Base-by-base conservation (phyloP, 2,113 vertebrate genomes). In the Rallus limicola region DNA sequence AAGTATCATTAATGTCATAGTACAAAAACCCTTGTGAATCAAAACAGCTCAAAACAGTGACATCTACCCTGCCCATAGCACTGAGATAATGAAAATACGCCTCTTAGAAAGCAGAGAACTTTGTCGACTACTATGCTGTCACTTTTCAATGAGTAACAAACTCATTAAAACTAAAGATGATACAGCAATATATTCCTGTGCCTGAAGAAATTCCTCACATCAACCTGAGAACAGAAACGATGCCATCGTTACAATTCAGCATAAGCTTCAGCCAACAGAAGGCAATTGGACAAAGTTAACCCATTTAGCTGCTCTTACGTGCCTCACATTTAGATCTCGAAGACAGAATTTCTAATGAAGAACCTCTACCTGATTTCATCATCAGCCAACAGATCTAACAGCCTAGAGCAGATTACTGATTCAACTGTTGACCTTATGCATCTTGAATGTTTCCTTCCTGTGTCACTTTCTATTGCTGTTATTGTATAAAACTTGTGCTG, bases 1-100 rank as follows among this genome's bases (percentile, higher is more conserved):
- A 90, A 94, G 42, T 76, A 85, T 87, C 65, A 69, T 91, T 94
- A 95, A 91, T 85, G 53, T 72, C 75, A 94, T 6, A 53, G 19
- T 58, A 83, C 60, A 86, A 92, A 92, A 36, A 1, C 9, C 21
- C n/a, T 78, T 81, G 40, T 5, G 16, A 92, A 86, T 90, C 52
- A 92, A 83, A 90, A 7, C 53, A 78, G 40, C 25, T 81, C 83
- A 83, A 81, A 92, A 48, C 31, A n/a, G 71, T 80, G 76, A 92
- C 86, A 94, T 77, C 34, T 70, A 74, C 64, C 76, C 71, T 88
- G 76, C 68, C 71, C 86, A 18, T 6, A 58, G 48, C 79, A 53
- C 24, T 33, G 50, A 86, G 48, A 67, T 52, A 81, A 67, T 68
- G 64, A 86, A 94, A 96, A 69, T 20, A 79, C 0, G 2, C 28